phyloP scores from a whole-genome alignment of 2,797 vertebrate species.

The Spinibarbus caldwelli region DNA sequence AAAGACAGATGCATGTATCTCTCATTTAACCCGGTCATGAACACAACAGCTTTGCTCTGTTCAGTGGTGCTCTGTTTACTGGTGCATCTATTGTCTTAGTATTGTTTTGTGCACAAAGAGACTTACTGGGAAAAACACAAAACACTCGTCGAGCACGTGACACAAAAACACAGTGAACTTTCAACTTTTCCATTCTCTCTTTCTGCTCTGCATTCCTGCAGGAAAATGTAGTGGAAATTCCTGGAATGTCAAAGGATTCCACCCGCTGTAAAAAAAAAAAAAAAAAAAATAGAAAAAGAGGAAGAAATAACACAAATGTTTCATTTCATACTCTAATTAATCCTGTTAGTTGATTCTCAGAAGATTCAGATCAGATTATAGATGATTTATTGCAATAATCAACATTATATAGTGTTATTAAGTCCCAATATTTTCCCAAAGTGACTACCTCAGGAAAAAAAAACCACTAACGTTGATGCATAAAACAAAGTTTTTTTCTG shows the following conservation, averaged over 20 bases:
- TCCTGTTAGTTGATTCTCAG: background rate
- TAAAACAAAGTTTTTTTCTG: background rate
- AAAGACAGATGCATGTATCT: too few relatives aligned
- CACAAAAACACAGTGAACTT: background rate
- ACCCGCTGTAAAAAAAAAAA: background rate
- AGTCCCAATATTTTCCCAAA: background rate
- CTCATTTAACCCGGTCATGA: background rate
- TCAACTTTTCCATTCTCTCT: background rate
- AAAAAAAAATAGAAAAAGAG: background rate
- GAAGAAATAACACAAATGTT: background rate
- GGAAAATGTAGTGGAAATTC: constrained; percentile 1
- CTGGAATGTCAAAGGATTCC: background rate
- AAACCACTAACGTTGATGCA: background rate
- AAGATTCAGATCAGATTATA: too few relatives aligned
- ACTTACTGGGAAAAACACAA: background rate
- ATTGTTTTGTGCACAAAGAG: background rate
- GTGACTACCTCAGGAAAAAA: background rate
- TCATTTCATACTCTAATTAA: background rate
- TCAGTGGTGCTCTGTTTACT: background rate
- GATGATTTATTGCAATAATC: background rate
- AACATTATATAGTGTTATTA: too few relatives aligned
- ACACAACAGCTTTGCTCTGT: background rate
- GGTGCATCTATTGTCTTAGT: background rate
- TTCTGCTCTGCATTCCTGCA: background rate
- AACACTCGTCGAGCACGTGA: background rate